Base-by-base conservation (phyloP, 2,888 invertebrate genomes). In the Chrysodeixis includens region DNA sequence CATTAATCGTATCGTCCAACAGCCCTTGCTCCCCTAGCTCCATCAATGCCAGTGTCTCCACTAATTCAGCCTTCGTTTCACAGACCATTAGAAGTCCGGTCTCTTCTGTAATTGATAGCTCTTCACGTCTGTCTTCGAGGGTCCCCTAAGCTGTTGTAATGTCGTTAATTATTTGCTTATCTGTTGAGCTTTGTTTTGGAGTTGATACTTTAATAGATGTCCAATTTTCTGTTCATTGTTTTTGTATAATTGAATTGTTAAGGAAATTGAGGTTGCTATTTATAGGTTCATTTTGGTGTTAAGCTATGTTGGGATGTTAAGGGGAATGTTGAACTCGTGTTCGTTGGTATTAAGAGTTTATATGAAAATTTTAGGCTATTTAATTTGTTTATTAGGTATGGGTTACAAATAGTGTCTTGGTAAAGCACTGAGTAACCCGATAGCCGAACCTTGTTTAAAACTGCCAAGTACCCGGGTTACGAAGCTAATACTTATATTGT, bases 1-100 rank as follows among this genome's bases (percentile, higher is more conserved):
- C 79, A 76, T 80, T 74, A 74, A 81, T 81, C 66, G n/a, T 59
- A 53, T 77, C 61, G 54, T 62, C 56, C 57, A 49, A 56, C 32
- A 69, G 76, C 67, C 71, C 69, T 40, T 68, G 51, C 55, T 63
- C 54, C 64, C 65, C 69, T 60, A 68, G 54, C 68, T 68, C 83
- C 64, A 86, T 88, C 85, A 86, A 78, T 76, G 78, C 69, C 89
- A 87, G 85, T 83, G 88, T 87, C 88, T 82, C 76, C 71, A 79
- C 84, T 85, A 83, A 89, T 88, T 83, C 69, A 71, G 57, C 71
- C 61, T 58, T 76, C 77, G 67, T 82, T 85, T 84, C 77, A 72
- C 85, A 80, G 78, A 76, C 89, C 82, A 89, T 90, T 89, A 86
- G 79, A 57, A 59, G 58, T 65, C 46, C 52, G 61, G 35, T 40